Conservation (phyloP, 2,888 invertebrate species). For the Hydrotaea cyrtoneurina region DNA sequence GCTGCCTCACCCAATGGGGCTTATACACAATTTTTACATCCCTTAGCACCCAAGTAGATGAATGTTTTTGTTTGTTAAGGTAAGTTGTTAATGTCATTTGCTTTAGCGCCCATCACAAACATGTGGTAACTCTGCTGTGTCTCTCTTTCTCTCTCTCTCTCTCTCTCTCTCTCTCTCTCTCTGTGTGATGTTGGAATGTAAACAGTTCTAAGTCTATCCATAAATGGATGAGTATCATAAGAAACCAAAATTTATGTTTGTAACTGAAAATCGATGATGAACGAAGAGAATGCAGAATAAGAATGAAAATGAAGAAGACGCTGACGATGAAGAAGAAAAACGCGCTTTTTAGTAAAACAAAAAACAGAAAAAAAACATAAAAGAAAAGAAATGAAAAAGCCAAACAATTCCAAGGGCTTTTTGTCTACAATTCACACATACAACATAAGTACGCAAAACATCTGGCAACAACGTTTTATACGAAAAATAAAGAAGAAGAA, state of each 20-base stretch:
- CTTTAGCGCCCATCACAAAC: background rate
- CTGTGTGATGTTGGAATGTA: no score
- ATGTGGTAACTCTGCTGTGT: background rate
- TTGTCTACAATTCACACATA: conserved; percentile 56
- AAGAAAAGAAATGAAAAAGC: conserved; percentile 22
- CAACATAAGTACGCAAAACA: conserved; percentile 23
- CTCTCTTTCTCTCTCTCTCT: background rate
- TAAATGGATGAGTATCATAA: conserved; percentile 50
- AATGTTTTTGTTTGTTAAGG: conserved; percentile 62
- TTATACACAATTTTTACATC: conserved; percentile 90
- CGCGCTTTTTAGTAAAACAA: conserved; percentile 52
- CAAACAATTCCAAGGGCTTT: conserved; percentile 59
- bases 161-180: background rate
- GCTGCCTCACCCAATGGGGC: conserved; percentile 93
- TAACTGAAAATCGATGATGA: conserved; percentile 26
- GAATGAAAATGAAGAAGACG: conserved; percentile 9
- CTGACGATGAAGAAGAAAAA: conserved; percentile 26
- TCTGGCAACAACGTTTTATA: conserved; percentile 58
- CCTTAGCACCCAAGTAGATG: conserved; percentile 86
- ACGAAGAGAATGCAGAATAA: background rate
- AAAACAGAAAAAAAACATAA: conserved; percentile 34
- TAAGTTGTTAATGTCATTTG: conserved; percentile 44
- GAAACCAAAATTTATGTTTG: conserved; percentile 60
- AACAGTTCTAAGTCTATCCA: conserved; percentile 43
- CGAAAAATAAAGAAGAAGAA: conserved; percentile 41